Percentiles rank a stretch among this genome's conserved stretches.
Conservation (phyloP, 2,113 vertebrate genomes). For the Turdus rufiventris region DNA sequence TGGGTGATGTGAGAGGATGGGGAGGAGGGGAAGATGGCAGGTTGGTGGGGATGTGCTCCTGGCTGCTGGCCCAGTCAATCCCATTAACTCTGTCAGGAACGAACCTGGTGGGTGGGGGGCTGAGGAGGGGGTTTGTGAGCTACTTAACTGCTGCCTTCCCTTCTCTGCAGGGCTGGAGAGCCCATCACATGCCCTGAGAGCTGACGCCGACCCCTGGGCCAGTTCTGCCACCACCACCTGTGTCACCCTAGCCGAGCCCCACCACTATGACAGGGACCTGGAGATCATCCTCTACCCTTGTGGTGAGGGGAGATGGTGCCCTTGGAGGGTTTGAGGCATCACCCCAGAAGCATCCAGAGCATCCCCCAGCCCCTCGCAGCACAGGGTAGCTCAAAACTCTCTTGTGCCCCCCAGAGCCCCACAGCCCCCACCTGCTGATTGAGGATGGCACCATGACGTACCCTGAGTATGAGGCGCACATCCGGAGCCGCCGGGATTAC, state of each 20-base stretch:
- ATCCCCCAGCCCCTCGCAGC: neutral
- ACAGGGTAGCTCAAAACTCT: neutral
- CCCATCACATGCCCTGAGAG: conserved; percentile 88
- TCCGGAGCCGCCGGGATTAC: conserved; percentile 86
- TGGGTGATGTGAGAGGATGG: rapidly evolving
- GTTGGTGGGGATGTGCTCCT: neutral
- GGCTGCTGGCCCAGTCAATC: neutral
- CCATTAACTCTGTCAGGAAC: neutral
- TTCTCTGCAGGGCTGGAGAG: conserved; percentile 81
- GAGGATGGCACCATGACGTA: conserved; percentile 86
- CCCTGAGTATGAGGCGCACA: conserved; percentile 81
- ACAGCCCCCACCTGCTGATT: conserved; percentile 86
- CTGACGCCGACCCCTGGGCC: conserved; percentile 89
- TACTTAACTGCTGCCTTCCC: neutral
- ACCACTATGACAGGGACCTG: conserved; percentile 84
- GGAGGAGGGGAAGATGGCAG: neutral
- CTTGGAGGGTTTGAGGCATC: neutral
- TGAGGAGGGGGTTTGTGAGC: rapidly evolving
- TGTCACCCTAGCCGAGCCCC: conserved; percentile 90
- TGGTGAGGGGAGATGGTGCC: conserved; percentile 71
- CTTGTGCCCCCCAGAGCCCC: conserved; percentile 79
- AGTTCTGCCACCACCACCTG: conserved; percentile 88
- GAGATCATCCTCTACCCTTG: conserved; percentile 93
- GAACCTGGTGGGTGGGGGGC: rapidly evolving
- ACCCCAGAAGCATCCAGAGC: neutral